Base-by-base conservation (phyloP, 2,797 vertebrate species). In the Manis javanica region DNA sequence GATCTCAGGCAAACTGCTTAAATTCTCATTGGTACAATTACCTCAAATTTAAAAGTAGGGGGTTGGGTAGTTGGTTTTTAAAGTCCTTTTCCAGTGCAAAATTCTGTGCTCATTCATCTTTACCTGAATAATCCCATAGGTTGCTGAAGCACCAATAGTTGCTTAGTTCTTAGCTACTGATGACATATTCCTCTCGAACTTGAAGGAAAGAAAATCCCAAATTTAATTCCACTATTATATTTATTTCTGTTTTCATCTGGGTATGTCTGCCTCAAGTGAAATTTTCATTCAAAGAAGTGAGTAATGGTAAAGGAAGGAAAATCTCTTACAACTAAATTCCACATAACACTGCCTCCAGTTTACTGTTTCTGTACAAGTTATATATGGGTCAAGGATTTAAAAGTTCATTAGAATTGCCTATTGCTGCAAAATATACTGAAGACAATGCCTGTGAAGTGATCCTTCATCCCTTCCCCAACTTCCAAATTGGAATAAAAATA, bases 401-500 rank as follows among this genome's bases (percentile, higher is more conserved):
- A 71, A 90, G 37, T 82, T 95, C 53, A 77, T 87, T 37, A 94
- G 21, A 61, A 81, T 63, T 79, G 15, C n/a, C 57, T 92, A 37
- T 74, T 88, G 34, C 82, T 90, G 34, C n/a, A 77, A 87, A 82
- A 18, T 53, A 49, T 57, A 59, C 1, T 84, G 46, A 95, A 85
- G 34, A 34, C 26, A 75, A n/a, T 66, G 37, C 18, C 72, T 92
- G 34, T 79, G 91, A 90, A 95, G 68, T 26, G 37, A 89, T 79
- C 4, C 24, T 37, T 87, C 74, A 71, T 79, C 5, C 31, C 86
- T 81, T 72, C 29, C 46, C 11, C 5, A 0, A 75, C 12, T 93
- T 74, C 21, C 69, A 77, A 63, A 95, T 96, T 66, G 51, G 74
- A 91, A 59, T 88, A 79, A 94, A 92, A 91, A 57, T 86, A 77